A percentile compares a stretch with the other conserved stretches of the same genome.
Conservation (phyloP, 1,140 invertebrate species). For the Bombyx mori region DNA sequence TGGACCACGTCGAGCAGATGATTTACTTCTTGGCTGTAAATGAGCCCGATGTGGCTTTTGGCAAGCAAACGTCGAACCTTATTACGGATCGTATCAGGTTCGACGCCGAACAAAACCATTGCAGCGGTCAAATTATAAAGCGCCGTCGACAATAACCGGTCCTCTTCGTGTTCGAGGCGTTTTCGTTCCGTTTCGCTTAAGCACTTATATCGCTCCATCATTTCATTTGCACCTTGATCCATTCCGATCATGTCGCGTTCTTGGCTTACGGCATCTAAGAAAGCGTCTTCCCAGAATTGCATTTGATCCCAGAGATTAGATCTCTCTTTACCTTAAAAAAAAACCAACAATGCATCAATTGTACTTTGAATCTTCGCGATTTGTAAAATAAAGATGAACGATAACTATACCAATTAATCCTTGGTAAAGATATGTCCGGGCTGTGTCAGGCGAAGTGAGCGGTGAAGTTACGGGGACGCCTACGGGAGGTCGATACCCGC, state of each 20-base stretch:
- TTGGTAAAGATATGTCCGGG: constrained; percentile 93
- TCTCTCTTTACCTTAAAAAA: constrained; percentile 70
- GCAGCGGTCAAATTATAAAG: constrained; percentile 97
- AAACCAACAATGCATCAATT: neutral
- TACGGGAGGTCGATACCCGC: constrained; percentile 89
- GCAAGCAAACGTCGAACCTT: constrained; percentile 95
- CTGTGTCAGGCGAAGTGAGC: constrained; percentile 87
- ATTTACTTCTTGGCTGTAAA: constrained; percentile 98
- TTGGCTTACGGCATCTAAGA: constrained; percentile 98
- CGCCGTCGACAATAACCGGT: constrained; percentile 94
- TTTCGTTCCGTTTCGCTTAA: constrained; percentile 95
- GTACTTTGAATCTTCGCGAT: constrained; percentile 1
- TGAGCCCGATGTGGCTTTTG: constrained; percentile 98
- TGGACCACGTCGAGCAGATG: constrained; percentile 95
- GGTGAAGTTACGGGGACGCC: constrained; percentile 89
- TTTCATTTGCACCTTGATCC: constrained; percentile 98
- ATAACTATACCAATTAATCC: constrained; percentile 74
- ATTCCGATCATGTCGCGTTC: constrained; percentile 99
- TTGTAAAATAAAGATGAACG: constrained; percentile 13
- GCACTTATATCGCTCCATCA: constrained; percentile 98
- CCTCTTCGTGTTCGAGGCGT: constrained; percentile 97
- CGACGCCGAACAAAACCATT: constrained; percentile 94
- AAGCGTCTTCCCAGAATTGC: constrained; percentile 99
- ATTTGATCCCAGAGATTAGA: constrained; percentile 98
- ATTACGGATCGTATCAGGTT: constrained; percentile 88